Conservation (phyloP, 2,888 invertebrate genomes). For the Deroplatys truncata region DNA sequence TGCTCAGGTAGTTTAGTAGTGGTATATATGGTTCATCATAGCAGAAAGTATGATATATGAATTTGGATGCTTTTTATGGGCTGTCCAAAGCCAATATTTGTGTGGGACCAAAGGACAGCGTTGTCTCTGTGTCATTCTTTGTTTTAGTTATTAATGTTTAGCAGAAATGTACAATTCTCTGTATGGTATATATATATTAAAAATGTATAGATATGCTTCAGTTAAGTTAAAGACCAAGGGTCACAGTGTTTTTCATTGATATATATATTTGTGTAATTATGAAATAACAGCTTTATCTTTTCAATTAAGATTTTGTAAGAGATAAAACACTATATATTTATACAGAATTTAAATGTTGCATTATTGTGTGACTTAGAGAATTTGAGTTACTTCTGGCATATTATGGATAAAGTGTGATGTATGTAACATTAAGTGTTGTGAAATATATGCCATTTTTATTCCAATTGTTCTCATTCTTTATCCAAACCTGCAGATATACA, state of each 20-base stretch:
- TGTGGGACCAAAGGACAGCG: conserved; percentile 1
- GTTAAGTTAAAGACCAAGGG: neutral
- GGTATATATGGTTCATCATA: neutral
- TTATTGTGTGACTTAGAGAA: neutral
- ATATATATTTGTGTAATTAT: neutral
- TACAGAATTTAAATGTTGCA: neutral
- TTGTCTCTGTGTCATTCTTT: neutral
- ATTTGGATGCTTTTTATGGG: neutral
- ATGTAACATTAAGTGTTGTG: neutral
- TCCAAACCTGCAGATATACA: neutral
- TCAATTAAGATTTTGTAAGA: conserved; percentile 3
- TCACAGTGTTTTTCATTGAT: neutral
- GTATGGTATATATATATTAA: neutral
- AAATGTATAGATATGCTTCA: neutral
- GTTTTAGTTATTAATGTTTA: neutral
- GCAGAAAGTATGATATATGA: neutral
- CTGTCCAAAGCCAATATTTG: neutral
- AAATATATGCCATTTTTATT: neutral
- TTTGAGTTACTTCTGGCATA: neutral
- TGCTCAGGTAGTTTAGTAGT: neutral
- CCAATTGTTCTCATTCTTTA: neutral
- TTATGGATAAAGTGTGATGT: neutral
- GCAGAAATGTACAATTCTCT: neutral
- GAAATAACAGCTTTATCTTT: neutral
- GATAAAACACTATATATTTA: neutral